These are phyloP conservation scores for Crotalus viridis DNA, from an alignment of 2,113 vertebrate species.

Conservation along the genomic window DNA sequence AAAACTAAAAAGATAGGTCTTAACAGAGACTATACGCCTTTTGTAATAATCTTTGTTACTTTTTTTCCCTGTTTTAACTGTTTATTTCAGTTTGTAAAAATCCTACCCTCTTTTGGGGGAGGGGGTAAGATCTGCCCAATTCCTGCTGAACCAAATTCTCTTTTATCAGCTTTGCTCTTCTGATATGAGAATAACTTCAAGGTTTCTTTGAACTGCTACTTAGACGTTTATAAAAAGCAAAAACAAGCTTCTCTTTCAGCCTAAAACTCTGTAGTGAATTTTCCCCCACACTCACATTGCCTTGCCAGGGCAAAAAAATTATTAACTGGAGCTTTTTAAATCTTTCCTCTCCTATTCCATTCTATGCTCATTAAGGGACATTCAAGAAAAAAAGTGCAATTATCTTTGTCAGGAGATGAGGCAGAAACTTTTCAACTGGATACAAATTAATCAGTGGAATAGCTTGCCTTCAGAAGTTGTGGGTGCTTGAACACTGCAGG, in stretches of 20 bases:
- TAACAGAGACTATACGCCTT: background rate
- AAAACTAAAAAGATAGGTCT: background rate
- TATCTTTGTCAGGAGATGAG: background rate
- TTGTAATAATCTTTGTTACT: background rate
- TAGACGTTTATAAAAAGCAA: background rate
- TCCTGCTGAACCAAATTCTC: background rate
- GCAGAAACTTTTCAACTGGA: background rate
- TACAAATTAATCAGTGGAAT: background rate
- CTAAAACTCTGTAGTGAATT: background rate
- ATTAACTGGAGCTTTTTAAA: background rate
- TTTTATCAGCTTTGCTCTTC: background rate
- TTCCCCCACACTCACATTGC: background rate
- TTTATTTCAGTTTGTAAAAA: background rate
- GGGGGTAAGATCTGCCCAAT: background rate
- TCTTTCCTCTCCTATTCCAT: background rate
- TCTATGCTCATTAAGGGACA: background rate
- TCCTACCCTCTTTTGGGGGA: background rate
- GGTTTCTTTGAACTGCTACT: background rate
- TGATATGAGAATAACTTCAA: slow-evolving; percentile 9
- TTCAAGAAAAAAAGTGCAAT: background rate
- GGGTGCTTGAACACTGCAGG: background rate
- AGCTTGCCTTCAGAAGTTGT: background rate
- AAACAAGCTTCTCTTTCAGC: background rate
- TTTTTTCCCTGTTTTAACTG: background rate
- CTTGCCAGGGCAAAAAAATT: background rate